phyloP scores from a whole-genome alignment of 2,888 invertebrate genomes.

The Esperia sulphurella region DNA sequence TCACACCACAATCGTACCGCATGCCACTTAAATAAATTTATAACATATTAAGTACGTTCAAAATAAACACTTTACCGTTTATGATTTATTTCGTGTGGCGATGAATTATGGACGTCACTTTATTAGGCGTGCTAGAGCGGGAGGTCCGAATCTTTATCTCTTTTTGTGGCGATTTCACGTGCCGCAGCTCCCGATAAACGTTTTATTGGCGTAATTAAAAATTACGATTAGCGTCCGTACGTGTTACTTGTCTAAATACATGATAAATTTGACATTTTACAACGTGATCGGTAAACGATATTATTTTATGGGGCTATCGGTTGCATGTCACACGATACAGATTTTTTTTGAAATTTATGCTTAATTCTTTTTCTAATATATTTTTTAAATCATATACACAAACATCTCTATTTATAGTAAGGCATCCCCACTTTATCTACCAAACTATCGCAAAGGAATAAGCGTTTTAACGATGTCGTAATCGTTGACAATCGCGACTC shows the following conservation, averaged over 20 bases:
- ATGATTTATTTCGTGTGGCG: constrained; percentile 74
- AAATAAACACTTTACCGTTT: constrained; percentile 76
- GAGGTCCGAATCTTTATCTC: constrained; percentile 61
- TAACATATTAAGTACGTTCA: constrained; percentile 77
- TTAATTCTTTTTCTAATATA: too few species aligned
- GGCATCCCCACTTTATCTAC: too few species aligned
- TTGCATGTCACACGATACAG: constrained; percentile 38
- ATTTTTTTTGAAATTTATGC: constrained; percentile 34
- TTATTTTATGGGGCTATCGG: constrained; percentile 43
- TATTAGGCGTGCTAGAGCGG: constrained; percentile 56
- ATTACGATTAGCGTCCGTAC: constrained; percentile 59
- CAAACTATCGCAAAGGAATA: too few species aligned
- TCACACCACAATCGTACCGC: constrained; percentile 66
- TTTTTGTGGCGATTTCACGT: constrained; percentile 64
- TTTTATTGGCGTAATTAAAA: constrained; percentile 76
- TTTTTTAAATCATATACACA: too few species aligned
- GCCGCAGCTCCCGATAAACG: constrained; percentile 67
- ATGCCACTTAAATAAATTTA: constrained; percentile 78
- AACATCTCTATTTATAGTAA: too few species aligned
- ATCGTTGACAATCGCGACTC: too few species aligned
- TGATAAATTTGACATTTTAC: constrained; percentile 65
- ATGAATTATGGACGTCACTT: constrained; percentile 71
- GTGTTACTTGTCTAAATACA: constrained; percentile 56
- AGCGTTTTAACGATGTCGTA: too few species aligned
- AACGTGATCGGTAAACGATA: constrained; percentile 50